These are phyloP conservation scores for Bubo scandiacus DNA, from an alignment of 2,113 vertebrate genomes.

Conservation along the genomic window DNA sequence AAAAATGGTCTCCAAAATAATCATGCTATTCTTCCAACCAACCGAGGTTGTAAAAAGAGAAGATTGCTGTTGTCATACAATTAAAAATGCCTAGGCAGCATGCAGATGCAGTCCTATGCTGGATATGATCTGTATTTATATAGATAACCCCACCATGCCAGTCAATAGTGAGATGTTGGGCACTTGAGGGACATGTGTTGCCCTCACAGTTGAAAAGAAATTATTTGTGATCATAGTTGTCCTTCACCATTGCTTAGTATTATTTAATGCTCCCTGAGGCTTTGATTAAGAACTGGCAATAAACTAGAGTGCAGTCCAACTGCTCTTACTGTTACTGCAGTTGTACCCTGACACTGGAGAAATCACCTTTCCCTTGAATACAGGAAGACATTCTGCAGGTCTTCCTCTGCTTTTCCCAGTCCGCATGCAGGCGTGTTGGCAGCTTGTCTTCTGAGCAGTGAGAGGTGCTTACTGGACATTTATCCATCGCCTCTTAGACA, in stretches of 20 bases:
- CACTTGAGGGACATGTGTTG: neutral
- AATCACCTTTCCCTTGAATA: neutral
- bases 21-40: neutral
- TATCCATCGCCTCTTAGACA: neutral
- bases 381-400: neutral
- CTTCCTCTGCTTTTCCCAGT: neutral
- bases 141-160: neutral
- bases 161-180: neutral
- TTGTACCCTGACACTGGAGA: neutral
- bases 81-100: neutral
- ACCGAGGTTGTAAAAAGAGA: neutral
- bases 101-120: neutral
- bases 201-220: neutral
- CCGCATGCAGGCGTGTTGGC: rapidly evolving
- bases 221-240: neutral
- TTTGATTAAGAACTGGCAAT: neutral
- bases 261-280: neutral
- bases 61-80: neutral
- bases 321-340: neutral
- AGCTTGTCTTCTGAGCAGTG: neutral
- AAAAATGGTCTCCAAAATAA: neutral
- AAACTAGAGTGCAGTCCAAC: neutral
- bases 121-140: neutral
- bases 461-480: neutral
- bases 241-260: neutral